These are phyloP conservation scores for Ceratosolen solmsi DNA, from an alignment of 1,140 invertebrate species.

Conservation along the genomic window DNA sequence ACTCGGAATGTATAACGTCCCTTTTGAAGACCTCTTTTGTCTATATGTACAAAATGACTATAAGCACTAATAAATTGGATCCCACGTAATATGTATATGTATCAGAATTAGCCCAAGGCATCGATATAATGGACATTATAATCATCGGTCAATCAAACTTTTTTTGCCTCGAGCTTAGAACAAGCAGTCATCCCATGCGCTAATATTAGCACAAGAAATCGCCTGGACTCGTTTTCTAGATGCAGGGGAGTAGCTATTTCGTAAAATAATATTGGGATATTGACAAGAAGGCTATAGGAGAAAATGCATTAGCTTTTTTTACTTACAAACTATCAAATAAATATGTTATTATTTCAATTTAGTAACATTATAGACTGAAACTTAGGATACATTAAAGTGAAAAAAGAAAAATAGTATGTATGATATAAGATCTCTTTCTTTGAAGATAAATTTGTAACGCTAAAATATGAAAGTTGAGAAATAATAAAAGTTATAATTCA, in stretches of 20 bases:
- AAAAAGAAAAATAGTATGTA: too few relatives aligned
- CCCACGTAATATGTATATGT: background rate
- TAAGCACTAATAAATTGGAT: background rate
- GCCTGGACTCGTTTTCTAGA: conserved; percentile 2
- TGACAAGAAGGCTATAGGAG: background rate
- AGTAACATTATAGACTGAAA: too few relatives aligned
- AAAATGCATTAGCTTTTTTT: background rate
- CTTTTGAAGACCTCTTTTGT: background rate
- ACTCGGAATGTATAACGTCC: background rate
- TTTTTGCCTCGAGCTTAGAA: conserved; percentile 9
- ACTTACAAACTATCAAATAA: too few relatives aligned
- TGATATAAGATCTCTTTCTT: too few relatives aligned
- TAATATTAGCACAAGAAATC: conserved; percentile 30
- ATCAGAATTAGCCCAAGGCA: background rate
- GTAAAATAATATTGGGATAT: background rate
- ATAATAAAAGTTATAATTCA: background rate
- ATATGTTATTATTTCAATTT: too few relatives aligned
- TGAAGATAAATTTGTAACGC: too few relatives aligned
- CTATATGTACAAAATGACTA: background rate
- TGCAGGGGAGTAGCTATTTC: background rate
- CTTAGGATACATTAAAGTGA: too few relatives aligned
- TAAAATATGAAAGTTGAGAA: too few relatives aligned
- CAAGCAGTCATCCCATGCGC: background rate
- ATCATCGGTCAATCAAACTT: conserved; percentile 9
- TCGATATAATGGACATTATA: background rate